These are phyloP conservation scores for Setipinna tenuifilis DNA, from an alignment of 2,797 vertebrate species.

Conservation along the genomic window DNA sequence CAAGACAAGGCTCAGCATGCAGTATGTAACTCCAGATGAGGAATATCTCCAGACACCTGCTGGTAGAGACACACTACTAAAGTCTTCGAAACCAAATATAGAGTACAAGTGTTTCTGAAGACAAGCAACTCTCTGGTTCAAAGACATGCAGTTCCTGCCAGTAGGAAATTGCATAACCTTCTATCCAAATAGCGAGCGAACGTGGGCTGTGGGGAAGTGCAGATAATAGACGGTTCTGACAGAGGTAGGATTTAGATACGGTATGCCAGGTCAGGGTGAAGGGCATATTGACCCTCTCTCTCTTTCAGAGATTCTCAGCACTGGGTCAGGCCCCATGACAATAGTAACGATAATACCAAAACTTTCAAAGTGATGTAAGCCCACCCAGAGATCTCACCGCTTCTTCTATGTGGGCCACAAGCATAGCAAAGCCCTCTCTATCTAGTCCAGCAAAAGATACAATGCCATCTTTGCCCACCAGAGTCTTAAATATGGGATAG, in stretches of 20 bases:
- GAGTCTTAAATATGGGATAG: background rate
- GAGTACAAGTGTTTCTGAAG: constrained; percentile 35
- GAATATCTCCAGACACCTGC: background rate
- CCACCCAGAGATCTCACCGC: background rate
- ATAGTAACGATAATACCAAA: constrained; percentile 28
- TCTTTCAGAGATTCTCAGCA: constrained; percentile 29
- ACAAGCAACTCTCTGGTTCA: constrained; percentile 34
- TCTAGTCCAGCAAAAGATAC: background rate
- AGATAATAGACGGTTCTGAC: constrained; percentile 56
- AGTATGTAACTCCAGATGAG: background rate
- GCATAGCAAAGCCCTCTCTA: background rate
- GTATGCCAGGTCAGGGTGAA: constrained; percentile 48
- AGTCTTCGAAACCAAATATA: constrained; percentile 1
- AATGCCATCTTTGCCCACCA: background rate
- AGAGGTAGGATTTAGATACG: constrained; percentile 53
- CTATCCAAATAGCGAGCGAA: constrained; percentile 45
- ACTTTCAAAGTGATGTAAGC: constrained; percentile 25
- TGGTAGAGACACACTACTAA: background rate
- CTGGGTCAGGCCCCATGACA: constrained; percentile 27
- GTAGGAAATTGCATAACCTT: constrained; percentile 55
- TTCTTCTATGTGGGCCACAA: background rate
- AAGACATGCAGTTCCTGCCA: constrained; percentile 47
- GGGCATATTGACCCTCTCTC: constrained; percentile 41
- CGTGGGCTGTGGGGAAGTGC: constrained; percentile 48
- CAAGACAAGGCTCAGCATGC: background rate